A percentile compares a stretch with the other conserved stretches of the same genome.
phyloP scores from a whole-genome alignment of 92 coral and sea anemone species.

The Siderastrea siderea region DNA sequence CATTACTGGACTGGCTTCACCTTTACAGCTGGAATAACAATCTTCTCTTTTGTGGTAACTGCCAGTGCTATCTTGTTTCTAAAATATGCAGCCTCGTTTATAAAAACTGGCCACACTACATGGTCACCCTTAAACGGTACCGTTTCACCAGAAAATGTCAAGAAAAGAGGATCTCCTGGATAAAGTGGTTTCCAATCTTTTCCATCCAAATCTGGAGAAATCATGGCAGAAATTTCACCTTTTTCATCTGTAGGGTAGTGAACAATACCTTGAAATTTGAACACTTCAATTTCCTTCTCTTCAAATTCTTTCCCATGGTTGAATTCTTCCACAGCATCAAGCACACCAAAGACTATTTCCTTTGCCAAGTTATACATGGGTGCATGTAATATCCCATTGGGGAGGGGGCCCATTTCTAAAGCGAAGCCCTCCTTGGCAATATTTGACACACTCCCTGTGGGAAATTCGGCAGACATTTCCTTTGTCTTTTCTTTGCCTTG shows the following conservation, averaged over 20 bases:
- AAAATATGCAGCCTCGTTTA: conserved; percentile 82
- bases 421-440: conserved; percentile 54
- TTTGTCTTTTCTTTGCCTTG: neutral
- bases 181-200: conserved; percentile 71
- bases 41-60: conserved; percentile 31
- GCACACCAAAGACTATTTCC: conserved; percentile 28
- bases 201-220: conserved; percentile 64
- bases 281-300: conserved; percentile 63
- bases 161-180: conserved; percentile 72
- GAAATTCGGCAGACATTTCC: neutral
- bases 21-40: conserved; percentile 24
- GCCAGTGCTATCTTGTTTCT: conserved; percentile 50
- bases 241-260: conserved; percentile 61
- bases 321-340: conserved; percentile 67
- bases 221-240: conserved; percentile 75
- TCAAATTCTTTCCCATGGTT: conserved; percentile 57
- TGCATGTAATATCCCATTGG: conserved; percentile 67
- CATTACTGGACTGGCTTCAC: neutral
- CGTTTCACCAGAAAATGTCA: conserved; percentile 69
- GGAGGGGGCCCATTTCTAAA: conserved; percentile 78
- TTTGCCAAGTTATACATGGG: conserved; percentile 57
- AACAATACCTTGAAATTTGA: conserved; percentile 27
- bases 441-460: conserved; percentile 16
- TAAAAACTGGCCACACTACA: conserved; percentile 65
- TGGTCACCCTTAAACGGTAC: conserved; percentile 53